A percentile compares a stretch with the other conserved stretches of the same genome.
Conservation (phyloP, 1,140 invertebrate genomes). For the Microplitis demolitor region DNA sequence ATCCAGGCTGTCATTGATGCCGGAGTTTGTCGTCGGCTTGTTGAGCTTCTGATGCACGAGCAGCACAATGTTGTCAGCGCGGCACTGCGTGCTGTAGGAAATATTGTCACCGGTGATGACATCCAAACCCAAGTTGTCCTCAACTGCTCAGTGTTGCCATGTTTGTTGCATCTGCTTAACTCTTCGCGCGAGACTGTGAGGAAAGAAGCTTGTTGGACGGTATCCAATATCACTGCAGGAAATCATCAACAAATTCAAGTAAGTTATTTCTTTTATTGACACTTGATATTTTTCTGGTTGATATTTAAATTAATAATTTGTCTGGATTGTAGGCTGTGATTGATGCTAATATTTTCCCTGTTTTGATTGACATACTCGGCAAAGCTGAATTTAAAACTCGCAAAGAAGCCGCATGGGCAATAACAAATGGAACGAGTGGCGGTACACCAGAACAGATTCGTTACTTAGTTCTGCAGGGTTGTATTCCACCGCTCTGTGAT, state of each 20-base stretch:
- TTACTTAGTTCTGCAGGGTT: conserved; percentile 72
- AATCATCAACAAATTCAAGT: conserved; percentile 92
- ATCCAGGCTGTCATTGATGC: conserved; percentile 98
- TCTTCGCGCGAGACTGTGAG: conserved; percentile 84
- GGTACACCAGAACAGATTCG: conserved; percentile 92
- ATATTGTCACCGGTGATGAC: conserved; percentile 98
- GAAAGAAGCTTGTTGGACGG: conserved; percentile 98
- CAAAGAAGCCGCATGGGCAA: conserved; percentile 97
- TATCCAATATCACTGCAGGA: conserved; percentile 97
- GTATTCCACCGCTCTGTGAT: conserved; percentile 94
- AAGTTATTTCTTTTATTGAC: conserved; percentile 12
- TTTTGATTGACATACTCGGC: conserved; percentile 87
- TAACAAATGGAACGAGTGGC: conserved; percentile 96
- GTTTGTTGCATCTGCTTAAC: conserved; percentile 79
- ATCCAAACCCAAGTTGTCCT: conserved; percentile 94
- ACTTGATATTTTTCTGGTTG: conserved; percentile 12
- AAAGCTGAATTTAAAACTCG: conserved; percentile 95
- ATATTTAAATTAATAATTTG: conserved; percentile 3
- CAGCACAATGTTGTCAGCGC: conserved; percentile 93
- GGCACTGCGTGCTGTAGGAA: conserved; percentile 92
- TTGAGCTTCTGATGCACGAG: conserved; percentile 90
- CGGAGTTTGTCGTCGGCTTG: conserved; percentile 90
- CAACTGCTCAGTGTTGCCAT: conserved; percentile 88
- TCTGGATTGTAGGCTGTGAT: conserved; percentile 80
- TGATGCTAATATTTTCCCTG: conserved; percentile 93